Evolutionary conservation across 2,113 vertebrate species (phyloP).

Genomic region (Sinocyclocheilus anshuiensis): DNA sequence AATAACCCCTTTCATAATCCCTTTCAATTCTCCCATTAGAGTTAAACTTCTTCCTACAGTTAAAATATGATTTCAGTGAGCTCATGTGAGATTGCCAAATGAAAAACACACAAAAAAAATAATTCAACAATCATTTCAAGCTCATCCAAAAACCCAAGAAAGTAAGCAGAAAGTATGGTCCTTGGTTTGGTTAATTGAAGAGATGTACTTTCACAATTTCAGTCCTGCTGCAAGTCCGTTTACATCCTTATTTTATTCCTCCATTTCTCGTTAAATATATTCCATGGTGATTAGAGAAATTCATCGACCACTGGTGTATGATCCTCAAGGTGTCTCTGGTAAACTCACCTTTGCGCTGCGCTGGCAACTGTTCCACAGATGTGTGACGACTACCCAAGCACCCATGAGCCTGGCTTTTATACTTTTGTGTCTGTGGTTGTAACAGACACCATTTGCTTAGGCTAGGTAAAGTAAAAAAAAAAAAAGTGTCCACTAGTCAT

Average conservation of each 20-base stretch:
- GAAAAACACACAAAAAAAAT: background rate
- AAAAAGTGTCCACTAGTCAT: conserved; percentile 65
- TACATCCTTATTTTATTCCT: conserved; percentile 43
- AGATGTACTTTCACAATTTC: background rate
- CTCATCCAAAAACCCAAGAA: conserved; percentile 26
- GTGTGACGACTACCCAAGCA: conserved; percentile 38
- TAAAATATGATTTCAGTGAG: background rate
- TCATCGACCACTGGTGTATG: background rate
- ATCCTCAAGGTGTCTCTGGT: conserved; percentile 7
- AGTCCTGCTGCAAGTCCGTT: conserved; percentile 49
- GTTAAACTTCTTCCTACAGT: conserved; percentile 19
- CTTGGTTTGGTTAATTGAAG: conserved; percentile 29
- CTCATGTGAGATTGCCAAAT: background rate
- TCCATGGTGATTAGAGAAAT: conserved; percentile 43
- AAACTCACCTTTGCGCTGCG: conserved; percentile 61
- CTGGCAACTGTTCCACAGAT: conserved; percentile 51
- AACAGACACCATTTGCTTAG: conserved; percentile 62
- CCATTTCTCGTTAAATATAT: conserved; percentile 49
- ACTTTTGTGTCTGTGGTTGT: conserved; percentile 46
- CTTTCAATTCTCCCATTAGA: background rate
- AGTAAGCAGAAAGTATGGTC: conserved; percentile 16
- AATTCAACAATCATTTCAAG: background rate
- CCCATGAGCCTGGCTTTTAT: conserved; percentile 51
- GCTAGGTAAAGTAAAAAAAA: too few species aligned
- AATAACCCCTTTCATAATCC: too few species aligned